Evolutionary conservation across 1,140 invertebrate genomes (phyloP).

Genomic region (Centruroides sculpturatus): DNA sequence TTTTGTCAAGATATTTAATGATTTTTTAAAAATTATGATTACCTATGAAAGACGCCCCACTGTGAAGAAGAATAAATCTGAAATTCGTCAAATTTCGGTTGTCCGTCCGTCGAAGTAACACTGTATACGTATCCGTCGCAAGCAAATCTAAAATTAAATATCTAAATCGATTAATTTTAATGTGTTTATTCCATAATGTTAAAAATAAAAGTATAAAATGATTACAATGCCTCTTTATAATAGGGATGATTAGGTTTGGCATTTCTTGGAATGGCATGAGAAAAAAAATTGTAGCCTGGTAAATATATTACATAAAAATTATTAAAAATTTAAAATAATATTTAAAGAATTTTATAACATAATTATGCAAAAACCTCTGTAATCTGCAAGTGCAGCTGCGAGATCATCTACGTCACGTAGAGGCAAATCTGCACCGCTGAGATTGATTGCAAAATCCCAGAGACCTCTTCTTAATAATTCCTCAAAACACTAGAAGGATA

Average conservation of each 20-base stretch:
- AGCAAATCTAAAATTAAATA: background rate
- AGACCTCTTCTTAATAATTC: constrained; percentile 18
- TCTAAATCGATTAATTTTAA: background rate
- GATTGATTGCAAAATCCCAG: constrained; percentile 21
- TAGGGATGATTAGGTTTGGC: background rate
- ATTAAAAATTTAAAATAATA: background rate
- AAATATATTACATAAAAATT: background rate
- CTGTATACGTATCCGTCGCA: background rate
- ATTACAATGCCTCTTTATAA: background rate
- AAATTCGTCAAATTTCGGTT: background rate
- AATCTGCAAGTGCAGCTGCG: constrained; percentile 16
- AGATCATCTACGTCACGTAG: constrained; percentile 20
- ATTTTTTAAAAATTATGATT: background rate
- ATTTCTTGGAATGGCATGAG: background rate
- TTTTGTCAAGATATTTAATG: background rate
- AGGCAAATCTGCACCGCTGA: constrained; percentile 20
- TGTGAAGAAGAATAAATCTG: background rate
- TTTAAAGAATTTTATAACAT: background rate
- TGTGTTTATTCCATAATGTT: background rate
- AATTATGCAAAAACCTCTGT: constrained; percentile 13
- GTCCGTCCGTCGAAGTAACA: background rate
- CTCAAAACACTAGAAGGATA: no score
- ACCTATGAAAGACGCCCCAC: background rate
- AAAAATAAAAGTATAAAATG: background rate
- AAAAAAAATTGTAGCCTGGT: background rate